Base-by-base conservation (phyloP, 1,140 invertebrate genomes). In the Drosophila pseudoobscura region DNA sequence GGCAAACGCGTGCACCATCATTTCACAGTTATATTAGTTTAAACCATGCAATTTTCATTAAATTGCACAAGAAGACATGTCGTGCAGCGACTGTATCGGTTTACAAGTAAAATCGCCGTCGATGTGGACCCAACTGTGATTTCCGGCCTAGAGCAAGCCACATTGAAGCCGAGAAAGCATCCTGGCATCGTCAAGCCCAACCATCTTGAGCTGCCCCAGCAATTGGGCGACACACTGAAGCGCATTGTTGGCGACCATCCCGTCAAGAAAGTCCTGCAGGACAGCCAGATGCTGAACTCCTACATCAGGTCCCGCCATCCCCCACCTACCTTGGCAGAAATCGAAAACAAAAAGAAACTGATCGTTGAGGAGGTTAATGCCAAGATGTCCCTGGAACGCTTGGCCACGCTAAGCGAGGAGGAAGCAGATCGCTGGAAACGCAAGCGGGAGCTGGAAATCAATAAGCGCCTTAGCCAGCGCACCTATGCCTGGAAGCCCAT, bases 401-500 rank as follows among this genome's bases (percentile, higher is more conserved):
- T 83, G 20, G 60, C 63, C 17, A 77, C 64, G 2, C 54, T 91
- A 39, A 29, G 62, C 5, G 59, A 83, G 35, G 69, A 87, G 46
- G 80, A 89, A 35, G 57, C 58, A 44, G 64, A 82, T 63, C 91
- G 68, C 75, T 92, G 64, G 50, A 78, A 88, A 64, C 65, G 92
- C 22, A 90, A 84, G 13, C 87, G 92, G 26, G 71, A 90, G 31
- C 62, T 91, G 22, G 76, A 92, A 39, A 78, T 91, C 35, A 69
- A 92, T 56, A 93, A 88, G 56, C 82, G 93, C 41, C 71, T 94
- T 41, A 71, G 91, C 31, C 91, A 92, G 13, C 93, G 93, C 55
- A 88, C 95, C 1, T 95, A 96, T 87, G 92, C 93, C 57, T 97
- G 96, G 96, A 92, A 93, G 72, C 93, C 95, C n/a, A 92, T 97